A percentile compares a stretch with the other conserved stretches of the same genome.
Conservation (phyloP, 1,140 invertebrate genomes). For the Bactericera cockerelli region DNA sequence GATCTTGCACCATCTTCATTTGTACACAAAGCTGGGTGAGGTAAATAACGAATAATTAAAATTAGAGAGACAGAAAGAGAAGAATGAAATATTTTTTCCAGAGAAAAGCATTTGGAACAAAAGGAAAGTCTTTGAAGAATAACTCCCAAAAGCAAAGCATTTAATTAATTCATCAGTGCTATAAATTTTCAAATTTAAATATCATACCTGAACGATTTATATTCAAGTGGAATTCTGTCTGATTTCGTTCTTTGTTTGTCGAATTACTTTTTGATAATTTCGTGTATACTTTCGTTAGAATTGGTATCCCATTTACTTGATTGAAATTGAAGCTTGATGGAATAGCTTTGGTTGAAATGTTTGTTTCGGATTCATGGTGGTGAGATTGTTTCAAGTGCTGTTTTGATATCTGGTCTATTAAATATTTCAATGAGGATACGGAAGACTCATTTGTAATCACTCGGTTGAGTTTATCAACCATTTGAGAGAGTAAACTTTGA, state of each 20-base stretch:
- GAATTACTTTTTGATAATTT: slow-evolving; percentile 29
- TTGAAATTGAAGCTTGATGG: slow-evolving; percentile 38
- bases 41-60: no score
- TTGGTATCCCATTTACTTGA: slow-evolving; percentile 39
- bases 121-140: no score
- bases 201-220: not conserved
- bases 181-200: not conserved
- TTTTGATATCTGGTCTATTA: slow-evolving; percentile 34
- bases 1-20: no score
- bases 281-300: slow-evolving; percentile 46
- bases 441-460: slow-evolving; percentile 9
- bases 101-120: no score
- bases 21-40: no score
- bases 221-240: not conserved
- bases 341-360: slow-evolving; percentile 39
- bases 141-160: no score
- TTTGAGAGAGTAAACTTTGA: slow-evolving; percentile 7
- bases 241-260: slow-evolving; percentile 20
- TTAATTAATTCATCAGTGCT: no score
- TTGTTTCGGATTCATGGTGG: slow-evolving; percentile 27
- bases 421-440: slow-evolving; percentile 24
- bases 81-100: no score
- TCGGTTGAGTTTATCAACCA: not conserved
- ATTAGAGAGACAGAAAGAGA: no score
- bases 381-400: slow-evolving; percentile 31